phyloP scores from a whole-genome alignment of 2,113 vertebrate species.

The Globicephala melas region DNA sequence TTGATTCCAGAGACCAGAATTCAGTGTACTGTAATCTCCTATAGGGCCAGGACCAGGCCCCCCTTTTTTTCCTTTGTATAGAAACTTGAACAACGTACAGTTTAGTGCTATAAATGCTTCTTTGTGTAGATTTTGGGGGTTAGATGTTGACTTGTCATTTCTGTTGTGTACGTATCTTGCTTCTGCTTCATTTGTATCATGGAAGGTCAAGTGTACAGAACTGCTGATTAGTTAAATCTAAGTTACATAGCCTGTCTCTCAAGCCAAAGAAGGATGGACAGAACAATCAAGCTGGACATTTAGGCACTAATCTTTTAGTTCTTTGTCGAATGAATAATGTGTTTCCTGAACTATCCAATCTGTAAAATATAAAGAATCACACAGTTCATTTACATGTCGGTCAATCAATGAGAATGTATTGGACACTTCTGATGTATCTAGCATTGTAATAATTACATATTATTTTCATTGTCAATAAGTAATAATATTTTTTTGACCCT shows the following conservation, averaged over 20 bases:
- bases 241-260: background rate
- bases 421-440: background rate
- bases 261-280: background rate
- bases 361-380: background rate
- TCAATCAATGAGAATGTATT: background rate
- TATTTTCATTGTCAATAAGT: background rate
- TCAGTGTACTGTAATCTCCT: background rate
- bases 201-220: background rate
- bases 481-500: background rate
- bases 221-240: background rate
- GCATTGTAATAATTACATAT: background rate
- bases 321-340: background rate
- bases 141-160: background rate
- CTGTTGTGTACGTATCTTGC: background rate
- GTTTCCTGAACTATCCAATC: background rate
- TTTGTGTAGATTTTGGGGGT: background rate
- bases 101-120: background rate
- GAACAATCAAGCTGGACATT: background rate
- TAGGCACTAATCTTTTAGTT: background rate
- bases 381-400: background rate
- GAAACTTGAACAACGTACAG: background rate
- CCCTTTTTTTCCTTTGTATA: background rate
- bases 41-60: background rate
- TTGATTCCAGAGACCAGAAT: background rate
- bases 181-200: background rate